Evolutionary conservation across 1,140 invertebrate species (phyloP), one percentile per base, ranked within the genome.

Genomic region (Drosophila quadrilineata): DNA sequence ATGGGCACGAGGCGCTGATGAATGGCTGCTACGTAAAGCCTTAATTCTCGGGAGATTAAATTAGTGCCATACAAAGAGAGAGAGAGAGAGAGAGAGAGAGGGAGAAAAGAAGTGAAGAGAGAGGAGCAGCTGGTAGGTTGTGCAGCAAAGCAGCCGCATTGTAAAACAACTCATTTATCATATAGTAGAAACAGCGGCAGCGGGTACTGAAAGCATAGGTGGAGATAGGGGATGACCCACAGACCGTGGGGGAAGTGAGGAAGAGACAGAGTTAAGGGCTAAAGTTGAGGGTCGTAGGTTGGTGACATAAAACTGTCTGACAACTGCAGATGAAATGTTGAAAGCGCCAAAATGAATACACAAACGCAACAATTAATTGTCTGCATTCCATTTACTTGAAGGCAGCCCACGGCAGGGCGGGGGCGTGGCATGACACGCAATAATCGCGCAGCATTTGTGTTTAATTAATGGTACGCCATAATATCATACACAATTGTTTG

Each of bases 261-360:
- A 40, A 16, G 26, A 14, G 6, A 14, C n/a, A 31, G 31, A n/a
- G n/a, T n/a, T n/a, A n/a, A n/a, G n/a, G n/a, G n/a, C n/a, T n/a
- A n/a, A n/a, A n/a, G n/a, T n/a, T n/a, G n/a, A n/a, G n/a, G n/a
- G n/a, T n/a, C n/a, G n/a, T n/a, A n/a, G n/a, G n/a, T n/a, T 28
- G 49, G 36, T 31, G 26, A 9, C 58, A 77, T 71, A 75, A 82
- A 80, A 80, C 71, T 71, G 66, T 57, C 79, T 84, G 79, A 79
- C 77, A 84, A 84, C 79, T 84, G 77, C 77, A 84, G 79, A 84
- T 84, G 77, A 84, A 85, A 84, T 74, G 77, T 85, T 84, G 77
- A 84, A 85, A 84, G 79, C 75, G 70, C 74, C 70, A 85, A 68
- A 65, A 82, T 77, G 77, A 84, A 85, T 63, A 84, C 69, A 85